Base-by-base conservation (phyloP, 2,113 vertebrate species). In the Muntiacus muntjak region DNA sequence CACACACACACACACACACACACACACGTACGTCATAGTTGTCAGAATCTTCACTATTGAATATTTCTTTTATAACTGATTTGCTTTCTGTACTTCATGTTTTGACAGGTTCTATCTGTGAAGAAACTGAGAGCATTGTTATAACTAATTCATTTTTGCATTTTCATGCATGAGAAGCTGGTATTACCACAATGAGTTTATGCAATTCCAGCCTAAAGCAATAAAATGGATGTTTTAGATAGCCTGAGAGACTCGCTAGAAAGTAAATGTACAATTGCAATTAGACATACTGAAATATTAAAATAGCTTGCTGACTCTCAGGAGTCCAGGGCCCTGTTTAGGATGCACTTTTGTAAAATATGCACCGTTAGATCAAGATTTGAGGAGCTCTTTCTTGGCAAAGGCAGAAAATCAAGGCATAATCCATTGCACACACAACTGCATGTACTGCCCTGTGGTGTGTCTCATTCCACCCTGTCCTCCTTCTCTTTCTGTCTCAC, bases 201-300 rank as follows among this genome's bases (percentile, higher is more conserved):
- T 76, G 25, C 90, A 94, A 95, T 94, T 98, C 55, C 43, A 93
- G 36, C 30, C 50, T 78, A 91, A 94, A 92, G 78, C 55, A 92
- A 91, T 97, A 83, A 95, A 94, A 71, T 25, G 28, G 82, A 83
- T n/a, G 7, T 55, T 97, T 52, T 67, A 57, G 76, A 93, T 92
- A 96, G 36, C 54, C 25, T 62, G 28, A 52, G 52, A 96, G 88
- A 88, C 1, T 2, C 43, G 14, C 57, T 40, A 85, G 87, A 85
- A 96, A 95, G 91, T 47, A 91, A 85, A 81, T 62, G 33, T 60
- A 94, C 40, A 93, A 78, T 64, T 95, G 21, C 40, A 88, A 86
- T 97, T 94, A 91, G 88, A 95, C 85, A 96, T 88, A 97, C 71
- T 97, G 79, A 90, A 95, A 87, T 88, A 74, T 90, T 89, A 71